phyloP scores from a whole-genome alignment of 2,888 invertebrate genomes.

The Epicampocera succincta region DNA sequence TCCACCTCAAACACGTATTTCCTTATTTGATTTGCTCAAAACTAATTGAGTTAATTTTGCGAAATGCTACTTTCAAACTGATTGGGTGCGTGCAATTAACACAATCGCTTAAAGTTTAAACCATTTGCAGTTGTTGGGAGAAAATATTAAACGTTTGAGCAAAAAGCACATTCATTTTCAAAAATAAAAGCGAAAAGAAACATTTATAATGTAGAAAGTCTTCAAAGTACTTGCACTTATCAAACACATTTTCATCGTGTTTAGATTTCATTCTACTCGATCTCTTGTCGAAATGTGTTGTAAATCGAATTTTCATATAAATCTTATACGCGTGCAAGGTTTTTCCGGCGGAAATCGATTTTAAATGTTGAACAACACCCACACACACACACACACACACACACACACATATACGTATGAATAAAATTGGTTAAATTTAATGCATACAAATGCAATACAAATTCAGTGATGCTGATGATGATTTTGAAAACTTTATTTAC shows the following conservation, averaged over 20 bases:
- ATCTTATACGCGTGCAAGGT: constrained; percentile 53
- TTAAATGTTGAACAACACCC: constrained; percentile 37
- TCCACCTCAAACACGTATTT: too few species aligned
- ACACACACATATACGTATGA: not conserved
- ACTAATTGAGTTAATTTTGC: too few species aligned
- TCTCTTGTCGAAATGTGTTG: constrained; percentile 4
- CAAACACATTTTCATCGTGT: not conserved
- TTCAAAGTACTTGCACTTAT: constrained; percentile 12
- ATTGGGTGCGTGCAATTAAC: too few species aligned
- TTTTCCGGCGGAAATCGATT: constrained; percentile 69
- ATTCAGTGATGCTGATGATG: constrained; percentile 41
- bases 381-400: not conserved
- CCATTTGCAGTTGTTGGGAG: not conserved
- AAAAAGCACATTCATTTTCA: not conserved
- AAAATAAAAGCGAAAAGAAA: not conserved
- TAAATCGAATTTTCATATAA: constrained; percentile 26
- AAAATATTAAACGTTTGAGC: not conserved
- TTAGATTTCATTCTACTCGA: constrained; percentile 1
- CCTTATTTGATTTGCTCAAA: too few species aligned
- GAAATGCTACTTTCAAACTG: too few species aligned
- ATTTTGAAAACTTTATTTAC: constrained; percentile 52
- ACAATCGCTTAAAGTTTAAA: not conserved
- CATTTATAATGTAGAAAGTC: constrained; percentile 7
- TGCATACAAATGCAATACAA: constrained; percentile 23
- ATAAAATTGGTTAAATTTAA: constrained; percentile 10